Percentiles rank a stretch among this genome's conserved stretches.
phyloP scores from a whole-genome alignment of 1,140 invertebrate species.

The Ostrea edulis region DNA sequence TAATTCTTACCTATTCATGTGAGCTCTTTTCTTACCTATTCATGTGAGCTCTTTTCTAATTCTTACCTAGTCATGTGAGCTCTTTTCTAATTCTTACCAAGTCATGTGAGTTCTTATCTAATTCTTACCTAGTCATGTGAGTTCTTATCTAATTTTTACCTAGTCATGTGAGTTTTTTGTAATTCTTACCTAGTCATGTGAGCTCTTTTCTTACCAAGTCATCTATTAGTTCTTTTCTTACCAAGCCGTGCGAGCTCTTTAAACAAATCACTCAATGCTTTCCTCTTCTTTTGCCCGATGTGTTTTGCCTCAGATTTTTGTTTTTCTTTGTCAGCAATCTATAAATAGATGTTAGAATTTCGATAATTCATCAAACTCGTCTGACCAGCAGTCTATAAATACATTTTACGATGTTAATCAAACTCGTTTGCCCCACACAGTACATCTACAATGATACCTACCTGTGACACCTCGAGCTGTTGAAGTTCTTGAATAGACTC shows the following conservation, averaged over 20 bases:
- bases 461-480: conserved; percentile 83
- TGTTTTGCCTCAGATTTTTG: conserved; percentile 87
- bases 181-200: background rate
- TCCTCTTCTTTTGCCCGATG: conserved; percentile 91
- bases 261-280: conserved; percentile 91
- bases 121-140: too few species aligned
- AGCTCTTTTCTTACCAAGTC: background rate
- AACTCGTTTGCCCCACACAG: background rate
- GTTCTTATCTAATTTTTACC: too few species aligned
- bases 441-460: conserved; percentile 34
- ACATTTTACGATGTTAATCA: background rate
- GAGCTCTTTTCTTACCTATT: too few species aligned
- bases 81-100: too few species aligned
- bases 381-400: background rate
- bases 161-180: background rate
- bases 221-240: conserved; percentile 52
- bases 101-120: too few species aligned
- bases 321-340: conserved; percentile 86
- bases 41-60: too few species aligned
- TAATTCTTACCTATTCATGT: too few species aligned
- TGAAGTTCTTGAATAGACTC: conserved; percentile 79
- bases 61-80: too few species aligned
- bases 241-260: conserved; percentile 84
- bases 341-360: background rate
- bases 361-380: background rate